These are phyloP conservation scores for Lutjanus campechanus DNA, from an alignment of 2,797 vertebrate species.

Conservation along the genomic window DNA sequence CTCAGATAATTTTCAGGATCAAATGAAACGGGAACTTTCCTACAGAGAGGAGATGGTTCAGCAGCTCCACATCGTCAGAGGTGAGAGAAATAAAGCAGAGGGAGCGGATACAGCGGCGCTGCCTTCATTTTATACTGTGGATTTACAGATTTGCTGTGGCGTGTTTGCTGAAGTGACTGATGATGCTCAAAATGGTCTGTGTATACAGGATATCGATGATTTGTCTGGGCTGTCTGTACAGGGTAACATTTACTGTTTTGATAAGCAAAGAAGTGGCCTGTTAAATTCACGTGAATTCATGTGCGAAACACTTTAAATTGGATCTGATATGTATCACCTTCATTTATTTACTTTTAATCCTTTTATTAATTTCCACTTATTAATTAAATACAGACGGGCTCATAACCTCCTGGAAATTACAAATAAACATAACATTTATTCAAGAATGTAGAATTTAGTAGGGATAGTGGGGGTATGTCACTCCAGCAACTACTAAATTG, in stretches of 20 bases:
- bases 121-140: background rate
- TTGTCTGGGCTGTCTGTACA: background rate
- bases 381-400: background rate
- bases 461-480: no score
- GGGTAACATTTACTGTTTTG: background rate
- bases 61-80: conserved; percentile 98
- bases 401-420: background rate
- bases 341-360: background rate
- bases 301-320: background rate
- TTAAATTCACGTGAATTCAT: background rate
- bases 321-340: background rate
- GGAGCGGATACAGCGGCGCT: conserved; percentile 10
- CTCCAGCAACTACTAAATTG: no score
- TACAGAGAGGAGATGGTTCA: conserved; percentile 99
- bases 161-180: conserved; percentile 32
- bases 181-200: conserved; percentile 26
- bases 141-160: background rate
- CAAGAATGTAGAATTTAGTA: no score
- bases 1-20: conserved; percentile 98
- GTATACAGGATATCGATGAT: background rate
- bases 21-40: conserved; percentile 98
- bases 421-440: background rate
- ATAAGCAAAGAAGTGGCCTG: background rate
- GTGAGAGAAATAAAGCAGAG: conserved; percentile 84
- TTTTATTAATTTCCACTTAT: background rate